Evolutionary conservation across 2,113 vertebrate genomes (phyloP).

Genomic region (Amphilophus citrinellus): DNA sequence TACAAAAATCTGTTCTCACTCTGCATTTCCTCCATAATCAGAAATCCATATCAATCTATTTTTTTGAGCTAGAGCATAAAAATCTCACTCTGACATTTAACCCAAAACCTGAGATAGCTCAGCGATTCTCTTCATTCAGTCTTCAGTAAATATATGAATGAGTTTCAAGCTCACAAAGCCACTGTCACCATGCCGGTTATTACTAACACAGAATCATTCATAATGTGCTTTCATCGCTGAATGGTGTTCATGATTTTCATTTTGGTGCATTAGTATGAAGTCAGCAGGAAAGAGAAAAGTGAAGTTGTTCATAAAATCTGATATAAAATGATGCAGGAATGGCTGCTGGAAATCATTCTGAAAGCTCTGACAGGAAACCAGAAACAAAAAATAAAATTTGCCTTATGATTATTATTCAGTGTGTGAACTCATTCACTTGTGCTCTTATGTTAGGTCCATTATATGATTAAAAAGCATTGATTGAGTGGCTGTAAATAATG

Average conservation of each 20-base stretch:
- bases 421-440: constrained; percentile 50
- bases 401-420: constrained; percentile 37
- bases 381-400: constrained; percentile 42
- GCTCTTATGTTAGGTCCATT: constrained; percentile 31
- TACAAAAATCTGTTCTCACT: constrained; percentile 17
- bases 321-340: constrained; percentile 46
- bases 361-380: constrained; percentile 48
- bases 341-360: constrained; percentile 33
- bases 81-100: constrained; percentile 14
- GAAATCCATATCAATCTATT: constrained; percentile 42
- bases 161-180: constrained; percentile 14
- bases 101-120: neutral
- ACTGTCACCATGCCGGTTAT: neutral
- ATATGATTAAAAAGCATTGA: constrained; percentile 65
- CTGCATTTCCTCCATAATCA: constrained; percentile 17
- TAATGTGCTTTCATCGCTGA: neutral
- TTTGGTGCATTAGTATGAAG: constrained; percentile 25
- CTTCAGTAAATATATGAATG: constrained; percentile 19
- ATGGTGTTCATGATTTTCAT: constrained; percentile 26
- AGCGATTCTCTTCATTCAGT: constrained; percentile 6
- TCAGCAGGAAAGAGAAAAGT: constrained; percentile 10
- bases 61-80: constrained; percentile 2
- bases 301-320: constrained; percentile 26
- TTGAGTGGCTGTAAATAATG: constrained; percentile 50
- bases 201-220: constrained; percentile 15